These are phyloP conservation scores for Coronaproctus castanopsis DNA, from an alignment of 2,888 invertebrate genomes.

Conservation along the genomic window DNA sequence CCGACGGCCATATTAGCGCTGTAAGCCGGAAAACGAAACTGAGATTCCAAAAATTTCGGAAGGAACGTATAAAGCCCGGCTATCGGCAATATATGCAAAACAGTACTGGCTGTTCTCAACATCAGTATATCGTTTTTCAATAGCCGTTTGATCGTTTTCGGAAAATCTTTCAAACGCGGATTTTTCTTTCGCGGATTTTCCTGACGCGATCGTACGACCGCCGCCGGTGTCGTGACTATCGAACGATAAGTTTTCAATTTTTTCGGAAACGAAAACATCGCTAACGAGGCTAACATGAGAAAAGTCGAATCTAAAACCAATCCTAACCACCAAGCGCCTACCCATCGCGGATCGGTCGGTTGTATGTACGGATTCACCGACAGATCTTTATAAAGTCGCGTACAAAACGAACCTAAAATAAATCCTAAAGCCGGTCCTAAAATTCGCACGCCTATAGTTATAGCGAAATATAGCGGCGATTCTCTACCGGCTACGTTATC, in stretches of 20 bases:
- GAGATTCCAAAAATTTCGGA: slow-evolving; percentile 80
- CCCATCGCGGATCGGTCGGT: slow-evolving; percentile 69
- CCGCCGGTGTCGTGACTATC: slow-evolving; percentile 15
- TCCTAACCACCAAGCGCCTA: slow-evolving; percentile 95
- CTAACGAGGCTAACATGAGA: slow-evolving; percentile 58
- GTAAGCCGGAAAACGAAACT: slow-evolving; percentile 72
- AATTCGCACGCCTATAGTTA: slow-evolving; percentile 77
- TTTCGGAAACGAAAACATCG: slow-evolving; percentile 81
- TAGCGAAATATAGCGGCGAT: slow-evolving; percentile 80
- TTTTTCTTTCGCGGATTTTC: slow-evolving; percentile 24
- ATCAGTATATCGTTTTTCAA: slow-evolving; percentile 75
- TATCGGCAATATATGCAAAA: slow-evolving; percentile 72
- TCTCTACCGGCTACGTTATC: slow-evolving; percentile 82
- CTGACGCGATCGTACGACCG: not conserved
- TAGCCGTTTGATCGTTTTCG: slow-evolving; percentile 54
- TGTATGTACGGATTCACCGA: slow-evolving; percentile 50
- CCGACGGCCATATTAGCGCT: slow-evolving; percentile 79
- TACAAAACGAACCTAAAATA: slow-evolving; percentile 71
- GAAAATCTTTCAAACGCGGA: slow-evolving; percentile 41
- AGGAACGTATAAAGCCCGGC: slow-evolving; percentile 82
- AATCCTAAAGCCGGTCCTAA: slow-evolving; percentile 79
- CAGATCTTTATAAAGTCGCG: slow-evolving; percentile 66
- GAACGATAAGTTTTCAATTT: slow-evolving; percentile 32
- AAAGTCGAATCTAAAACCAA: slow-evolving; percentile 66
- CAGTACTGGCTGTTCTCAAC: slow-evolving; percentile 77